phyloP scores from a whole-genome alignment of 2,888 invertebrate species.

The Tanytarsus gracilentus region DNA sequence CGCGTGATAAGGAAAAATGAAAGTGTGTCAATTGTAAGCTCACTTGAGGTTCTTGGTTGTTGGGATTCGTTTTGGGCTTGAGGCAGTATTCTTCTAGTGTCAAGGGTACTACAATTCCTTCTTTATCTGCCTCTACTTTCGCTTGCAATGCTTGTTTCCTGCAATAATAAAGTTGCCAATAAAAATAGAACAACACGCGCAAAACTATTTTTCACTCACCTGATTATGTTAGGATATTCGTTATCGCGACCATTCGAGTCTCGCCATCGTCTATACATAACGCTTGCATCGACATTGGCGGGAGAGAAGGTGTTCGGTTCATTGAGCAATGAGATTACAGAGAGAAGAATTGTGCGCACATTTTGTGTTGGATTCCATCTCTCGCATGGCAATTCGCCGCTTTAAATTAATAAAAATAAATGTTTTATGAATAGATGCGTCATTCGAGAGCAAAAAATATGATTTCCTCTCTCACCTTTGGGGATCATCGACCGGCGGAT shows the following conservation, averaged over 20 bases:
- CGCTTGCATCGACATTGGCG: constrained; percentile 98
- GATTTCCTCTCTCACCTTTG: constrained; percentile 50
- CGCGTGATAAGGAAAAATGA: background rate
- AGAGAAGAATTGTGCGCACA: constrained; percentile 94
- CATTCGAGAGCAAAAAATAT: background rate
- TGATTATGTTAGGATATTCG: constrained; percentile 98
- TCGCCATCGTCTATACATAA: constrained; percentile 98
- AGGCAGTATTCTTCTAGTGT: constrained; percentile 98
- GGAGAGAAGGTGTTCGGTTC: constrained; percentile 99
- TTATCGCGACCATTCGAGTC: constrained; percentile 96
- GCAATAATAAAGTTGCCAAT: constrained; percentile 32
- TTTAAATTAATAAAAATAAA: background rate
- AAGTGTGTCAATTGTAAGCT: background rate
- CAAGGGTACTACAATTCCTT: constrained; percentile 92
- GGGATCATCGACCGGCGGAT: constrained; percentile 98
- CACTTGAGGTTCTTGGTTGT: constrained; percentile 65
- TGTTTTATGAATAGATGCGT: background rate
- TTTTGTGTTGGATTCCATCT: constrained; percentile 99
- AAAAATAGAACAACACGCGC: constrained; percentile 21
- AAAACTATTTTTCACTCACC: constrained; percentile 47
- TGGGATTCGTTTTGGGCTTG: constrained; percentile 80
- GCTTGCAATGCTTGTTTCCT: constrained; percentile 97
- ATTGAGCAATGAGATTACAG: constrained; percentile 96
- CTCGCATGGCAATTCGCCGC: constrained; percentile 97
- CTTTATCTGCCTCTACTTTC: constrained; percentile 88